Evolutionary conservation across 1,140 invertebrate genomes (phyloP), one percentile per base, ranked within the genome.

Genomic region (Cepaea nemoralis): DNA sequence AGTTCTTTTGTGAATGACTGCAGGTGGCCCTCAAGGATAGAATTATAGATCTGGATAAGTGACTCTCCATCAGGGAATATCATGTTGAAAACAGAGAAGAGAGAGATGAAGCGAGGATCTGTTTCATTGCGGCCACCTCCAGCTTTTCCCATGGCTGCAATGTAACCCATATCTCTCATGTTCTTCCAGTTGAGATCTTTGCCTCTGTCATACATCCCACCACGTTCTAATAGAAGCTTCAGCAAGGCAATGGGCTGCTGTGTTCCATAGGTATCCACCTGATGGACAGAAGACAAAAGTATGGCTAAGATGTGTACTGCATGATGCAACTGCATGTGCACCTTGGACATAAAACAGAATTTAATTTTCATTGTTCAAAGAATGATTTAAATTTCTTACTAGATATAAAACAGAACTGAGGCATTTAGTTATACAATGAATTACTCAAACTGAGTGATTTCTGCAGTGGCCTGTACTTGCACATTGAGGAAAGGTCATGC

Each of bases 181-280:
- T 94, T 94, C 89, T 96, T 98, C 96, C 96, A 97, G 89, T 94
- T 96, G 0, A 97, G 92, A 88, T 97, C 95, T 91, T 96, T 96
- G n/a, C 95, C 95, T 76, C 96, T 91, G 91, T 97, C 96, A 89
- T 97, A 98, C 85, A 97, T 94, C 35, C 96, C 97, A 82, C 94
- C 94, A 85, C 94, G 94, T 91, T 98, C 96, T 67, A 98, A 94
- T 0, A 98, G 89, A 31, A 97, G 90, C 90, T 97, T 98, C 0
- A 98, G 91, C 14, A 98, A 89, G 0, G 97, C 97, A 83, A 98
- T 97, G 0, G 97, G 96, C 87, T 98, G 97, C 91, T 98, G 96
- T 0, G 96, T 97, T 0, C 96, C 96, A 88, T 97, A 97, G 0
- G 94, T 95, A 89, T 95, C 95, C 85, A 93, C 93, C 92, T 93